Evolutionary conservation across 2,797 vertebrate genomes (phyloP), one percentile per base, ranked within the genome.

Genomic region (Gymnopithys bicolor): DNA sequence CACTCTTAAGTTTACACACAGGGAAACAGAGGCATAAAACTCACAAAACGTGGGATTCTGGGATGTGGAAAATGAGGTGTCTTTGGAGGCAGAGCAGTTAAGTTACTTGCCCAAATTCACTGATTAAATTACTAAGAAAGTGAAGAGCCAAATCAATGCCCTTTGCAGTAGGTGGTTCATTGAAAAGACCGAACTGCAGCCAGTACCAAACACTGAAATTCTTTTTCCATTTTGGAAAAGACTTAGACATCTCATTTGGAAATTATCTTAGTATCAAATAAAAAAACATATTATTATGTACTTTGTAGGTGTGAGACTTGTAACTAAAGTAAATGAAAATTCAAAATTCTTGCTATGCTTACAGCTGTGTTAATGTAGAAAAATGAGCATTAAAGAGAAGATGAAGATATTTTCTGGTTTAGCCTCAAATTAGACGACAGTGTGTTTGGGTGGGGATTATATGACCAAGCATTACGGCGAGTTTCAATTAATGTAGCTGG

Each of bases 61-160:
- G 51, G 55, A 51, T 0, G 0, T 37, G 16, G 53, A 48, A 92
- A 87, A 80, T 0, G 1, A 91, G 3, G 8, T n/a, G 14, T 19
- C 45, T 74, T 69, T 75, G 71, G 45, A 83, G 67, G 63, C 0
- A 0, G 16, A 69, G 37, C 18, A n/a, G 28, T 13, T 11, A 67
- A 82, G 13, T 43, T 37, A 30, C 67, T 53, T 58, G 33, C 10
- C 13, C 49, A 39, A 9, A 13, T 62, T 45, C 48, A 43, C 24
- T 39, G 19, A 64, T 52, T 49, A 62, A 59, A 75, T 45, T 63
- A 49, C 33, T 55, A 58, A 64, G n/a, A 75, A 85, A n/a, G 48
- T 8, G 5, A 30, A 69, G 68, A 81, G 19, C 19, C 68, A 78
- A 76, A 92, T 32, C 8, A 24, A 69, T 43, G 32, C 41, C 18